Evolutionary conservation across 2,113 vertebrate genomes (phyloP), one percentile per base, ranked within the genome.

Genomic region (Saccopteryx leptura): DNA sequence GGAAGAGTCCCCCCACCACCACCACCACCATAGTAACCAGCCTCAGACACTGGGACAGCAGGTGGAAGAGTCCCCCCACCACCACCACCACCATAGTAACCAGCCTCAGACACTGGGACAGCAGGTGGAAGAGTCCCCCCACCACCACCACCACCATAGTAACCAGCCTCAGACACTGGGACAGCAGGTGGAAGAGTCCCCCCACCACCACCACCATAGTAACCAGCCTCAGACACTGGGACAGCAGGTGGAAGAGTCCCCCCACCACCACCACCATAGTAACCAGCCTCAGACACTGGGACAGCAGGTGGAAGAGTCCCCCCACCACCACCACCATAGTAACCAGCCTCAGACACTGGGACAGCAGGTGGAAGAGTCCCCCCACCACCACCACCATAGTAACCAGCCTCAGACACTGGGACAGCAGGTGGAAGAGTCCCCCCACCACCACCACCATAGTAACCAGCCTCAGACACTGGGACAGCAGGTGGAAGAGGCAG

Each of bases 81-180:
- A n/a, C n/a, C n/a, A n/a, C n/a, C n/a, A n/a, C 5, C 19, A 3
- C 4, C 10, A 1, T 24, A 12, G 33, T 56, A 17, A 46, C 28
- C 13, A 71, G 9, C 12, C 9, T 78, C 1, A 0, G 56, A 23
- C 31, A n/a, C n/a, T n/a, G n/a, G n/a, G n/a, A n/a, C n/a, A n/a
- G n/a, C n/a, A n/a, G n/a, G n/a, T n/a, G n/a, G n/a, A n/a, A n/a
- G n/a, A n/a, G n/a, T n/a, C n/a, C n/a, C n/a, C n/a, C n/a, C n/a
- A n/a, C n/a, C n/a, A n/a, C n/a, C n/a, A n/a, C n/a, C n/a, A n/a
- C 5, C 19, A 3, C 4, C 10, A 1, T 24, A 12, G 33, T 56
- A 17, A 46, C 28, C 13, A 71, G 9, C 12, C 9, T 78, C 1
- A 0, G 56, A 23, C 31, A n/a, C n/a, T n/a, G n/a, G n/a, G n/a